phyloP scores from a whole-genome alignment of 92 coral and sea anemone genomes.

The Scolanthus callimorphus region DNA sequence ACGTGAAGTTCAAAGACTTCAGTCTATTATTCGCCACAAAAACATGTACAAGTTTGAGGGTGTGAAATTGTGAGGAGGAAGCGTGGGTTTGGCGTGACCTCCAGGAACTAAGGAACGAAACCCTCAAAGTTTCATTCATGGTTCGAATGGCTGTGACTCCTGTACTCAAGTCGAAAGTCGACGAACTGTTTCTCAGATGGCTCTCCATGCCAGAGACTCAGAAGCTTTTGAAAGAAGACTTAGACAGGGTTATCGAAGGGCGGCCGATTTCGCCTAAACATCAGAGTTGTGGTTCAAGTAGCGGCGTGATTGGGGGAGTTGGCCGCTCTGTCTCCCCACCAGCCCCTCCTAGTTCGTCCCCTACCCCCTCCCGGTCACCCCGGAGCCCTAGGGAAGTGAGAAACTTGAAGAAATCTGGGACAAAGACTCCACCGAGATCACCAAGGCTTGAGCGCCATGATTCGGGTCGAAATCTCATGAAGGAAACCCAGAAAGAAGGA shows the following conservation, averaged over 20 bases:
- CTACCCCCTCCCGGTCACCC: slow-evolving; percentile 86
- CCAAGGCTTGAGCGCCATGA: slow-evolving; percentile 77
- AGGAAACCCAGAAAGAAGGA: slow-evolving; percentile 57
- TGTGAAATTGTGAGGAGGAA: too few species aligned
- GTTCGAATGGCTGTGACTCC: slow-evolving; percentile 78
- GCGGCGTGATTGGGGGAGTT: slow-evolving; percentile 37
- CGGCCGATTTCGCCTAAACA: slow-evolving; percentile 87
- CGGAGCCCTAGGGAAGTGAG: slow-evolving; percentile 87
- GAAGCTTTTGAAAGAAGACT: slow-evolving; percentile 70
- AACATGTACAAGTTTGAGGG: too few species aligned
- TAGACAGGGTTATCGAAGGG: slow-evolving; percentile 89
- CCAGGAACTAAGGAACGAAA: too few species aligned
- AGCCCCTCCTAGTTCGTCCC: slow-evolving; percentile 83
- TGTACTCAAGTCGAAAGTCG: slow-evolving; percentile 88
- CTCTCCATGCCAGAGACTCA: slow-evolving; percentile 90
- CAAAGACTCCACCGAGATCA: slow-evolving; percentile 74
- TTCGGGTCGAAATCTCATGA: slow-evolving; percentile 62
- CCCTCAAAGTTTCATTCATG: slow-evolving; percentile 24
- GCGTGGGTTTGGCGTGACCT: too few species aligned
- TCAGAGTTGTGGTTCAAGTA: slow-evolving; percentile 16
- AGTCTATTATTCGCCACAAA: too few species aligned
- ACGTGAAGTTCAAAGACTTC: too few species aligned
- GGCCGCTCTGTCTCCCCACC: slow-evolving; percentile 89
- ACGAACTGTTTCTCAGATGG: slow-evolving; percentile 96
- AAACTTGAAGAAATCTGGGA: slow-evolving; percentile 52